Base-by-base conservation (phyloP, 2,113 vertebrate genomes). In the Dermatemys mawii region DNA sequence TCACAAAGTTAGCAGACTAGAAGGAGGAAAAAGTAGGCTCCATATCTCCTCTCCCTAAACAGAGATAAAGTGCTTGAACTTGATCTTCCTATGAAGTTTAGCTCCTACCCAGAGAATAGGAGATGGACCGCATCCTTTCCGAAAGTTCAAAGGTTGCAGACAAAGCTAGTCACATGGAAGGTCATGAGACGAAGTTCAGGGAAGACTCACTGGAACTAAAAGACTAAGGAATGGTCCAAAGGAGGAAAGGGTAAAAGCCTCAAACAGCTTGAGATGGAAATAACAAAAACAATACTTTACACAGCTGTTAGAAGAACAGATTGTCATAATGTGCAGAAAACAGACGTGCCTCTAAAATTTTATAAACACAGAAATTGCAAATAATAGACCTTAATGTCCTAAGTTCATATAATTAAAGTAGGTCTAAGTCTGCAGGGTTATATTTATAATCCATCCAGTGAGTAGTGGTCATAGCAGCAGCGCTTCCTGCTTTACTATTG, bases 391-490 rank as follows among this genome's bases (percentile, higher is more conserved):
- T 10, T 55, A 35, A 22, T 5, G 60, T 84, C 49, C 0, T n/a
- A 32, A 8, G 21, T 14, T 87, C 21, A 35, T 11, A 9, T 22
- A 32, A 81, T 57, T 29, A 85, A 44, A 26, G 17, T 9, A 35
- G 32, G 32, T 50, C 32, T 50, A 35, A 50, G 48, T 50, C 11
- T 79, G 70, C 90, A 88, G 4, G 1, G 57, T 57, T 6, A 1
- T 49, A 46, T 88, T 84, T 81, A 76, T 55, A 89, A 32, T 70
- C 19, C 76, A 11, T 11, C 3, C n/a, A 63, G 21, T 35, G 57
- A 60, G 57, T 60, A 60, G 57, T 27, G 49, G 0, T n/a, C 0
- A 81, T 4, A 8, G 5, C 73, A 79, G 22, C 48, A 75, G 63
- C 22, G 8, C 32, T 32, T 60, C 57, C 29, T 60, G 57, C 12